phyloP scores from a whole-genome alignment of 1,140 invertebrate genomes.

The Procambarus clarkii region DNA sequence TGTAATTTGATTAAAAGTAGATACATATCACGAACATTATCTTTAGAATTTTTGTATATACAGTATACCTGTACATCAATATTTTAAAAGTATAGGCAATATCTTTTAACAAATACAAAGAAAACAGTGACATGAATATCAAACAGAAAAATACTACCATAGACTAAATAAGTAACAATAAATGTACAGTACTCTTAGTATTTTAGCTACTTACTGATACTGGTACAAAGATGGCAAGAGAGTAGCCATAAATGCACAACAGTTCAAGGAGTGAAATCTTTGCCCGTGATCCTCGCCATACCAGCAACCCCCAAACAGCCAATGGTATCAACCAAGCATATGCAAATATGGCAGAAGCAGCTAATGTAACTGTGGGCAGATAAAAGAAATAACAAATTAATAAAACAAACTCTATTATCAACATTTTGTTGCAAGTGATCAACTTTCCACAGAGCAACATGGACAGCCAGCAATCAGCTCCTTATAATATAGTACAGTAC shows the following conservation, averaged over 20 bases:
- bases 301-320: constrained; percentile 88
- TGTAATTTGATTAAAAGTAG: constrained; percentile 70
- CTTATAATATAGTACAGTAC: no score
- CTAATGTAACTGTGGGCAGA: constrained; percentile 84
- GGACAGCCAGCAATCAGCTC: no score
- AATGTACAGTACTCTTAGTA: neutral
- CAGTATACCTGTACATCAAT: no score
- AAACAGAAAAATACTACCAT: no score
- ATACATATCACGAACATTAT: neutral
- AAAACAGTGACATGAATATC: no score
- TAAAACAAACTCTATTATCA: neutral
- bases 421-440: no score
- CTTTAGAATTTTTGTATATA: neutral
- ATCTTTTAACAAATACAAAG: no score
- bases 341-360: constrained; percentile 90
- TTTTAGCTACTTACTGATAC: constrained; percentile 81
- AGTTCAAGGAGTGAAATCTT: constrained; percentile 73
- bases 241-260: constrained; percentile 96
- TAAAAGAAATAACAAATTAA: neutral
- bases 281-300: constrained; percentile 85
- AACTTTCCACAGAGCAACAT: no score
- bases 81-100: no score
- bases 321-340: constrained; percentile 93
- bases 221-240: constrained; percentile 94
- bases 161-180: neutral